Percentiles rank a stretch among this genome's conserved stretches.
Conservation (phyloP, 2,797 vertebrate species). For the Lagocephalus sceleratus region DNA sequence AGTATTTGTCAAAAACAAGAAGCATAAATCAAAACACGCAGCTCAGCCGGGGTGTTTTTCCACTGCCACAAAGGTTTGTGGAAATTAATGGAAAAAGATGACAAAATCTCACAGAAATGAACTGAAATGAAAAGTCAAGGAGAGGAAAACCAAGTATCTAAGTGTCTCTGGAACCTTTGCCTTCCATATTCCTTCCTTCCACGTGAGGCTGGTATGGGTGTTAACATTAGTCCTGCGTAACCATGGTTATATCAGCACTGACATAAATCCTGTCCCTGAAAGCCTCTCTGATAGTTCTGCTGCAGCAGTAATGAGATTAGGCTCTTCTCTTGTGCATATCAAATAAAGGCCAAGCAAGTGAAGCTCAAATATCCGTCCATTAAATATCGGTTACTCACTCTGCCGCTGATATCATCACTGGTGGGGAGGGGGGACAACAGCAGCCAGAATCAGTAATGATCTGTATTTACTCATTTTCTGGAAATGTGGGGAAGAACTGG, state of each 20-base stretch:
- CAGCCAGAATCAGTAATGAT: conserved; percentile 27
- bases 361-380: conserved; percentile 24
- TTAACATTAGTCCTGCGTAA: conserved; percentile 25
- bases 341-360: conserved; percentile 32
- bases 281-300: conserved; percentile 50
- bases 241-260: conserved; percentile 21
- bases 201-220: conserved; percentile 4
- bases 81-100: too few species aligned
- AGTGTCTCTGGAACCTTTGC: too few species aligned
- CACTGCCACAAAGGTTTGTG: too few species aligned
- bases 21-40: too few species aligned
- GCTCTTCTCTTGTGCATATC: conserved; percentile 34
- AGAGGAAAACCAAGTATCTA: too few species aligned
- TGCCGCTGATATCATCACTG: conserved; percentile 70
- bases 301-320: conserved; percentile 50
- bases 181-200: too few species aligned
- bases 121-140: too few species aligned
- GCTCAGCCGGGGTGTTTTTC: too few species aligned
- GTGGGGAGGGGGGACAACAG: conserved; percentile 24
- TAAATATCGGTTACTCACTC: conserved; percentile 67
- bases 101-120: too few species aligned
- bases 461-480: conserved; percentile 3
- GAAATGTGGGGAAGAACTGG: background rate
- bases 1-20: too few species aligned
- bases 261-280: conserved; percentile 33